Evolutionary conservation across 2,113 vertebrate species (phyloP).

Genomic region (Micromys minutus): DNA sequence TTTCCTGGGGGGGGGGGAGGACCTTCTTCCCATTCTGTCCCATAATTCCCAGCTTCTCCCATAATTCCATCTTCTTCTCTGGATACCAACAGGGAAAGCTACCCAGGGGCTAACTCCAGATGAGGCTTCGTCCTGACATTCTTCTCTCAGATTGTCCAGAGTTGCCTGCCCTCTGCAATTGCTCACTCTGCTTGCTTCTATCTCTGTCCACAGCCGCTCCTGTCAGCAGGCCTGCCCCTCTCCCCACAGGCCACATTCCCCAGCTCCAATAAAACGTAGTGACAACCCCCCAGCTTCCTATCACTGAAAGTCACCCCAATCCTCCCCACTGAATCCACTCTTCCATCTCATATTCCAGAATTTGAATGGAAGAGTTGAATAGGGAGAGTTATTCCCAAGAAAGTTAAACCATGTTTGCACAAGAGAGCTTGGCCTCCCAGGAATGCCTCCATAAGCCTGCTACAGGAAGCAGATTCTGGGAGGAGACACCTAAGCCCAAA

Average conservation of each 20-base stretch:
- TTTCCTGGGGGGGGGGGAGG: background rate
- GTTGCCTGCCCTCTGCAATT: accelerated
- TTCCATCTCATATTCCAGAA: background rate
- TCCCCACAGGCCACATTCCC: background rate
- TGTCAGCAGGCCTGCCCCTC: too few relatives aligned
- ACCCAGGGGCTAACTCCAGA: background rate
- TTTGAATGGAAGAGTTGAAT: background rate
- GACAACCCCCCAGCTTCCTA: background rate
- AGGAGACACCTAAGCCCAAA: background rate
- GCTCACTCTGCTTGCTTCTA: background rate
- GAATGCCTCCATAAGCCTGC: background rate
- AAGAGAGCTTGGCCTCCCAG: background rate
- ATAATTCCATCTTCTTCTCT: background rate
- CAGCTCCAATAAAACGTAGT: background rate
- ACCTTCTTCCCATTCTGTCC: accelerated
- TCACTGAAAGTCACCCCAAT: background rate
- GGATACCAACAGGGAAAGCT: background rate
- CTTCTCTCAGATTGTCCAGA: background rate
- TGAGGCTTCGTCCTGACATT: accelerated
- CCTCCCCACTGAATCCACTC: accelerated
- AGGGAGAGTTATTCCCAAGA: background rate
- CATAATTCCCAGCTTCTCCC: background rate
- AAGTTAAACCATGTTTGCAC: background rate
- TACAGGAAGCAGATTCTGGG: background rate
- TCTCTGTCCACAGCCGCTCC: background rate